Base-by-base conservation (phyloP, 1,140 invertebrate genomes). In the Euborellia annulipes region DNA sequence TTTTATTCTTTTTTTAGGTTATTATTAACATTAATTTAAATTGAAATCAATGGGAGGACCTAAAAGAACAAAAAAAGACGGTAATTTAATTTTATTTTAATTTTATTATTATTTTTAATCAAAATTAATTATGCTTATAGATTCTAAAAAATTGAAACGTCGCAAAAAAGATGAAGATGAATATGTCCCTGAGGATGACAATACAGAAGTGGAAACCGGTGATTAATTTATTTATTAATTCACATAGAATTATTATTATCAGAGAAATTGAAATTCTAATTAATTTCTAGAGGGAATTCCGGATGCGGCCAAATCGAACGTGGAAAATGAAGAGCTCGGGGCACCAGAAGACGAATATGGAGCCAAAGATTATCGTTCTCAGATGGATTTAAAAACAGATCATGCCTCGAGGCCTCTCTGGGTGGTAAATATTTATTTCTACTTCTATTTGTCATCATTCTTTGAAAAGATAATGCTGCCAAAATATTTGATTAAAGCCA, bases 281-380 rank as follows among this genome's bases (percentile, higher is more conserved):
- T 23, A 47, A 27, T 39, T 46, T 46, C 32, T 34, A 61, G 67
- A 69, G 43, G 63, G 60, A 3, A 73, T 79, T 14, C 86, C 86
- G 0, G 80, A 76, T 45, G 85, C 86, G 7, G 87, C 87, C 1
- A 81, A 76, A 55, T 78, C 81, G 56, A 79, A 89, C 66, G 78
- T 80, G 1, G 83, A 88, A 62, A 79, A 78, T 46, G 79, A 77
- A 59, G 76, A 78, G 54, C 74, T 80, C 36, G 69, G 71, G 43
- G 71, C 75, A 1, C 67, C 75, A 2, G 87, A 92, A 62, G 94
- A 98, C 76, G 92, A 97, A 63, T 98, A 87, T 74, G 95, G 95
- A 40, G 93, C 93, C 2, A 96, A 97, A 69, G 95, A 99, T 72
- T 98, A 94, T 67, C 72, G 88, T 41, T 70, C 67, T 11, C 80